Percentiles rank a stretch among this genome's conserved stretches.
Evolutionary conservation across 2,797 vertebrate genomes (phyloP).

Genomic region (Dromococcyx pavoninus): DNA sequence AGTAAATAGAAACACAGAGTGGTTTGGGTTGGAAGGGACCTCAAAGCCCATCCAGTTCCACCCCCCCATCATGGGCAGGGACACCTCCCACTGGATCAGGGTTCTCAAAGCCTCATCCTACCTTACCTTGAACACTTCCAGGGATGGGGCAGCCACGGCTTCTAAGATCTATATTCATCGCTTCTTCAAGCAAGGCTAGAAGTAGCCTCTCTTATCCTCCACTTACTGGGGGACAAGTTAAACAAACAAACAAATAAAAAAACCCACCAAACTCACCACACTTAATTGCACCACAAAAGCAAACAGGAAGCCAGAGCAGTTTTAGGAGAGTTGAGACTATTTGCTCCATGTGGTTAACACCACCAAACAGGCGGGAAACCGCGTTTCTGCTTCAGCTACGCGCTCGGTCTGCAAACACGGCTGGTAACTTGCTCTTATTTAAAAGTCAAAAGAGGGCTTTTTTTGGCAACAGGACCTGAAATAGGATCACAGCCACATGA

Average conservation of each 20-base stretch:
- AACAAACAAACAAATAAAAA: neutral
- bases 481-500: neutral
- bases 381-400: neutral
- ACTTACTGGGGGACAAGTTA: neutral
- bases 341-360: constrained; percentile 31
- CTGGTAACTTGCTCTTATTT: neutral
- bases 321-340: neutral
- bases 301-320: constrained; percentile 51
- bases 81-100: too few relatives aligned
- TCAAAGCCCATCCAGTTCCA: too few relatives aligned
- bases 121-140: too few relatives aligned
- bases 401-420: neutral
- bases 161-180: neutral
- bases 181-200: neutral
- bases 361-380: neutral
- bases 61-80: too few relatives aligned
- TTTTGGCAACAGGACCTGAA: neutral
- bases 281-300: neutral
- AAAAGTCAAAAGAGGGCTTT: neutral
- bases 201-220: neutral
- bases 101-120: too few relatives aligned
- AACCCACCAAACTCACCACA: neutral
- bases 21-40: too few relatives aligned
- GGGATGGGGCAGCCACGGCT: too few relatives aligned
- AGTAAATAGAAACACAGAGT: neutral